These are phyloP conservation scores for Cataglyphis rosenhaueri DNA, from an alignment of 2,888 invertebrate species.

Conservation along the genomic window DNA sequence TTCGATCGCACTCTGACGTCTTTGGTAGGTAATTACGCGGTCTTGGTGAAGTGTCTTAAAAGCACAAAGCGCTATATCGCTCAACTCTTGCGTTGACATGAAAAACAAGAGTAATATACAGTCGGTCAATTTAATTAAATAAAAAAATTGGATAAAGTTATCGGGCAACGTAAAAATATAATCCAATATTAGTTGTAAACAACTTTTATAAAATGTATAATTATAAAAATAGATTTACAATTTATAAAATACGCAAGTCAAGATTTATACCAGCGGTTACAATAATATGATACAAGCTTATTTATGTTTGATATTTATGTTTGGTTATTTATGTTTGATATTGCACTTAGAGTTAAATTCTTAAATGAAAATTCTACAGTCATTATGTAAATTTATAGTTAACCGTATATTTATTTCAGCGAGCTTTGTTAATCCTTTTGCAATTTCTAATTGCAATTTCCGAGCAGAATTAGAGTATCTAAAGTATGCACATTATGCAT, in stretches of 20 bases:
- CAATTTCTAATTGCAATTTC: conserved; percentile 8
- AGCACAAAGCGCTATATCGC: neutral
- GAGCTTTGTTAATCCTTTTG: conserved; percentile 47
- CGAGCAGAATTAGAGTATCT: neutral
- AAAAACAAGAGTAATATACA: conserved; percentile 14
- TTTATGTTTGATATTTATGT: neutral
- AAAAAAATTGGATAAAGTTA: neutral
- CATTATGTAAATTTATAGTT: neutral
- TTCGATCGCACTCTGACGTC: conserved; percentile 41
- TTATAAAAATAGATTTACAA: neutral
- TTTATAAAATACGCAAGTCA: neutral
- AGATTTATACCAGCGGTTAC: neutral
- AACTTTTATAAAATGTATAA: neutral
- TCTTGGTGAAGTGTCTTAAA: conserved; percentile 19
- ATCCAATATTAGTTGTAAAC: neutral
- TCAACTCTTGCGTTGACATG: neutral
- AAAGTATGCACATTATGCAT: conserved; percentile 62
- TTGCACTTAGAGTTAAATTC: neutral
- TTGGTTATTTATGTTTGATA: conserved; percentile 6
- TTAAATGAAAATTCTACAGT: neutral
- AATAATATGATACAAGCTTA: neutral
- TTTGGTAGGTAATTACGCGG: conserved; percentile 6
- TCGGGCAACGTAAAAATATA: neutral
- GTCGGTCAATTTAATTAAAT: neutral
- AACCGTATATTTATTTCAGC: neutral